Base-by-base conservation (phyloP, 2,888 invertebrate species). In the Drosophila eohydei region DNA sequence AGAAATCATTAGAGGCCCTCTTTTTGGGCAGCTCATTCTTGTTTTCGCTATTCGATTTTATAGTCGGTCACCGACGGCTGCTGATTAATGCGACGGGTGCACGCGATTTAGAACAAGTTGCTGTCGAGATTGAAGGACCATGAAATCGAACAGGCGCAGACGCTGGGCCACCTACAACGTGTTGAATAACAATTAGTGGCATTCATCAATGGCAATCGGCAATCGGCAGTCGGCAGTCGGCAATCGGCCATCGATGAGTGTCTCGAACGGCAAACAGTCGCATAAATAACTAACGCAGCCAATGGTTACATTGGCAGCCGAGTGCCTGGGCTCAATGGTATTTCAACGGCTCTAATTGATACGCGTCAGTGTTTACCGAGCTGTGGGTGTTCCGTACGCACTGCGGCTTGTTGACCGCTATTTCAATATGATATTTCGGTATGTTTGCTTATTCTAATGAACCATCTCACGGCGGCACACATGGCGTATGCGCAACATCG, bases 381-480 rank as follows among this genome's bases (percentile, higher is more conserved):
- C 84, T 81, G 84, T 85, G 89, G 84, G 89, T 85, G 84, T 85
- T 85, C 89, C 84, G 50, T 21, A 57, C 70, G 80, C 83, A 77
- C 76, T 72, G 61, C 59, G 44, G 36, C 80, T 85, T 71, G 73
- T 80, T 85, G 77, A 81, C 86, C 86, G 83, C 82, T 67, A 78
- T 86, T 40, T 44, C 59, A 67, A 77, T 62, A 62, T 36, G 58
- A 63, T 77, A 50, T 69, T 71, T 79, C 59, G 48, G 28, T 32
- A 16, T 80, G 83, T 83, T 85, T 78, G 71, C 69, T 78, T 86
- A 84, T 88, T 84, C 88, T 88, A 84, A 84, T 84, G 81, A 88
- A 57, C 63, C 68, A 55, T 28, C 46, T n/a, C 54, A n/a, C 26
- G 46, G 41, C 46, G 28, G 41, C 63, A 63, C 68, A 67, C 55